These are phyloP conservation scores for Oxygymnocypris stewartii DNA, from an alignment of 2,113 vertebrate species.

Conservation along the genomic window DNA sequence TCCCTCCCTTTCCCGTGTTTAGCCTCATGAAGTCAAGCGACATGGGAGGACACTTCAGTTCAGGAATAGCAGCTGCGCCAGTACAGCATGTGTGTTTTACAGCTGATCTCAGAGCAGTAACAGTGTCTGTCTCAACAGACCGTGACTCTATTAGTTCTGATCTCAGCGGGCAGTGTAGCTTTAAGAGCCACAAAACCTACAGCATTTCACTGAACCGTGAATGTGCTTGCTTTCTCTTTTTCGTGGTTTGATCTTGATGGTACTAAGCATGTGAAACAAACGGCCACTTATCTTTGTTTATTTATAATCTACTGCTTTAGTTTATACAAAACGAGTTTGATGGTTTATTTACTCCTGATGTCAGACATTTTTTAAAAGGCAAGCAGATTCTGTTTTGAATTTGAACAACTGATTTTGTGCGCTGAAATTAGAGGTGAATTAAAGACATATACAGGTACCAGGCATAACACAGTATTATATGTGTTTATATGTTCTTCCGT, in stretches of 20 bases:
- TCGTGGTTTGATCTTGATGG: neutral
- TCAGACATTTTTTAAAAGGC: neutral
- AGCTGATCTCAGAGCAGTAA: constrained; percentile 38
- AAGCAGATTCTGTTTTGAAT: neutral
- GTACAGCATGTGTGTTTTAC: neutral
- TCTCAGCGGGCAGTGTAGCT: constrained; percentile 55
- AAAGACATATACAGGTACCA: neutral
- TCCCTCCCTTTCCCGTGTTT: neutral
- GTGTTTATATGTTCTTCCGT: constrained; percentile 38
- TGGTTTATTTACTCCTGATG: constrained; percentile 15
- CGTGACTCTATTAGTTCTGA: constrained; percentile 29
- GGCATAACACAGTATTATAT: neutral
- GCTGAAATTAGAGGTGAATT: neutral
- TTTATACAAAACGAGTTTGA: constrained; percentile 52
- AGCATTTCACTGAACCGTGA: constrained; percentile 56
- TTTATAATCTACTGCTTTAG: constrained; percentile 59
- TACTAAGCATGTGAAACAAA: constrained; percentile 27
- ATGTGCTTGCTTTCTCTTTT: constrained; percentile 44
- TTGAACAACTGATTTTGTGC: neutral
- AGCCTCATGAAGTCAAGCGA: neutral
- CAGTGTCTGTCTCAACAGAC: neutral
- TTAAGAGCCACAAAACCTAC: constrained; percentile 45
- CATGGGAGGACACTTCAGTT: constrained; percentile 25
- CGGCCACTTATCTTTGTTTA: constrained; percentile 53
- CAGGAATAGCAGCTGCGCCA: neutral